phyloP scores from a whole-genome alignment of 23 tunicate genomes.

The Botrylloides violaceus region DNA sequence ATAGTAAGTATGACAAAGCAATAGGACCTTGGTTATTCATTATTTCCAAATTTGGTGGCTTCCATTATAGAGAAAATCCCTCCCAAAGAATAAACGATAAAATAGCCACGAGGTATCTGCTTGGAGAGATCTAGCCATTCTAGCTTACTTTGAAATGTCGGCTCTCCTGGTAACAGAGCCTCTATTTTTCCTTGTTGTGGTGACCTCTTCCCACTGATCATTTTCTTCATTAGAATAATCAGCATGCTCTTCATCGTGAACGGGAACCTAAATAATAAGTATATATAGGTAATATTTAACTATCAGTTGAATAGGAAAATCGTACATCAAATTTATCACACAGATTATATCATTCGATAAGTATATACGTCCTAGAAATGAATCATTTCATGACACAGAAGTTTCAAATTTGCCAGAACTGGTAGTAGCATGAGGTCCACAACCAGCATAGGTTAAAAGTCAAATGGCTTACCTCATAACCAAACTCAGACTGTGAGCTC shows the following conservation, averaged over 20 bases:
- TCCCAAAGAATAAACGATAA: no score
- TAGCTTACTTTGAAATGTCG: conserved; percentile 50
- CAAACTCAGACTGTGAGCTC: conserved; percentile 14
- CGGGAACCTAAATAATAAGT: conserved; percentile 23
- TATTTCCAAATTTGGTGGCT: no score
- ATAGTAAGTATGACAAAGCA: no score
- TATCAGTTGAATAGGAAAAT: background rate
- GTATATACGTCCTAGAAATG: background rate
- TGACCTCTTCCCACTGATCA: conserved; percentile 89
- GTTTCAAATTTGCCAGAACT: no score
- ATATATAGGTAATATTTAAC: background rate
- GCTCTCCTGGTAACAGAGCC: conserved; percentile 78
- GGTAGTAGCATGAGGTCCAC: no score
- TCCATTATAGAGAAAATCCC: no score
- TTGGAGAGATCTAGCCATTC: no score
- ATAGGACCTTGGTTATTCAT: no score
- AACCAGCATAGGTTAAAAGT: no score
- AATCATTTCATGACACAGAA: no score
- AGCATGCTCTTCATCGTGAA: conserved; percentile 23
- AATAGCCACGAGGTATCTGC: no score
- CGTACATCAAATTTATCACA: background rate
- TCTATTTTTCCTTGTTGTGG: conserved; percentile 57
- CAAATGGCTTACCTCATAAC: conserved; percentile 26
- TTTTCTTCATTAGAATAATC: conserved; percentile 3
- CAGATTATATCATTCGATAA: background rate